Conservation (phyloP, 2,113 vertebrate species). For the Coregonus clupeaformis region DNA sequence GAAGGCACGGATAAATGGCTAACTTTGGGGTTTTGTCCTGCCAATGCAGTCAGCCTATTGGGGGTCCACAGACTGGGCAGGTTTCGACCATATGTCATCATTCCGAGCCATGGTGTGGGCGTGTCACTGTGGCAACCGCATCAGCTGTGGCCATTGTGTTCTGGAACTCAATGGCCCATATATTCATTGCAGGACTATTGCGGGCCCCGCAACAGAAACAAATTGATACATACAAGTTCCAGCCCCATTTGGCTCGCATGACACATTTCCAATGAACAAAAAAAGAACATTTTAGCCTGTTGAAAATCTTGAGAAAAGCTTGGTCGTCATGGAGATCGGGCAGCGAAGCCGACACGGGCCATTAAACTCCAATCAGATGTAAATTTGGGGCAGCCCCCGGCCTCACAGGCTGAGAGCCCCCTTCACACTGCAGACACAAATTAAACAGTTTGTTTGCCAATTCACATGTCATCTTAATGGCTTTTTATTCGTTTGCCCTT, state of each 20-base stretch:
- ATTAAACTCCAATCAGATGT: conserved; percentile 94
- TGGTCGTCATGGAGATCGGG: conserved; percentile 78
- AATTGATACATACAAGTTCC: conserved; percentile 91
- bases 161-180: conserved; percentile 77
- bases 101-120: conserved; percentile 76
- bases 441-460: conserved; percentile 92
- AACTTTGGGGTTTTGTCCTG: conserved; percentile 63
- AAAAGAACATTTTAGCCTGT: conserved; percentile 83
- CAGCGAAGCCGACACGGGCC: conserved; percentile 76
- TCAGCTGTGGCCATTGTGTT: conserved; percentile 83
- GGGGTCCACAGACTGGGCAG: conserved; percentile 77
- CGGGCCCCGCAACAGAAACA: conserved; percentile 84
- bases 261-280: conserved; percentile 83
- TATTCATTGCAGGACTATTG: conserved; percentile 83
- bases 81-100: conserved; percentile 91
- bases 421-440: conserved; percentile 77
- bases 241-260: conserved; percentile 78
- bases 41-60: conserved; percentile 73
- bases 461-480: conserved; percentile 90
- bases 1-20: conserved; percentile 71
- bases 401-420: conserved; percentile 63
- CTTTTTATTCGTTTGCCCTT: conserved; percentile 81
- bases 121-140: conserved; percentile 86
- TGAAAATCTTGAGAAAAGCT: conserved; percentile 91
- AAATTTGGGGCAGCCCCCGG: conserved; percentile 76